These are phyloP conservation scores for Napeogenes inachia DNA, from an alignment of 2,888 invertebrate genomes.

Conservation along the genomic window DNA sequence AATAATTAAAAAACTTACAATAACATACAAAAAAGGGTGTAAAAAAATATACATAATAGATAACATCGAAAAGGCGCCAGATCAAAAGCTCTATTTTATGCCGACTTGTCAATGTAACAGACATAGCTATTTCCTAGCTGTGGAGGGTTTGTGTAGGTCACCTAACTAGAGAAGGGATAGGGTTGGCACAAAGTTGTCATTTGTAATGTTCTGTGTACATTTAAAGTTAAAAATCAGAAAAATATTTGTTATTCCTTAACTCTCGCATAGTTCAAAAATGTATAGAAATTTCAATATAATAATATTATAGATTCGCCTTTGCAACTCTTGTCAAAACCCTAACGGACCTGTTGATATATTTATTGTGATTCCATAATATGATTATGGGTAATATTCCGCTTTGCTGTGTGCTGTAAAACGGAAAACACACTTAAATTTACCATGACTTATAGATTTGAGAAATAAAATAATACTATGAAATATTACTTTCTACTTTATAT, in stretches of 20 bases:
- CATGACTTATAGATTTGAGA: neutral
- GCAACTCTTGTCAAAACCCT: slow-evolving; percentile 40
- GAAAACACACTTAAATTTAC: slow-evolving; percentile 3
- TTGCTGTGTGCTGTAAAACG: slow-evolving; percentile 10
- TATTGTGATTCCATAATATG: slow-evolving; percentile 39
- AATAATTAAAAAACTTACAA: neutral
- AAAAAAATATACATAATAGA: slow-evolving; percentile 13
- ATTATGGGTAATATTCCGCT: slow-evolving; percentile 18
- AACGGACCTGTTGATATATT: slow-evolving; percentile 66
- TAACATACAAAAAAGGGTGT: slow-evolving; percentile 3
- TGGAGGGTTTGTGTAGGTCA: slow-evolving; percentile 41
- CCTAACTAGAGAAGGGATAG: slow-evolving; percentile 60
- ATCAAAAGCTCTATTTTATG: slow-evolving; percentile 19
- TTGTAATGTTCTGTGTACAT: too few relatives aligned
- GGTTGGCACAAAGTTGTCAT: slow-evolving; percentile 17
- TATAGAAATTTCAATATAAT: too few relatives aligned
- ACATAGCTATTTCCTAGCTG: slow-evolving; percentile 20
- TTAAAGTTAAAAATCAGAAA: too few relatives aligned
- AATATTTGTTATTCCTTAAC: too few relatives aligned
- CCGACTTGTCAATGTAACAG: slow-evolving; percentile 20
- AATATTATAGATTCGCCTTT: too few relatives aligned
- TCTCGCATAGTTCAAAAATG: too few relatives aligned
- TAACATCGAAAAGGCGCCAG: slow-evolving; percentile 19
- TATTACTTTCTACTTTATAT: neutral
- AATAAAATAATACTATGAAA: slow-evolving; percentile 1